Evolutionary conservation across 2,797 vertebrate genomes (phyloP), one percentile per base, ranked within the genome.

Genomic region (Spatula versicolor): DNA sequence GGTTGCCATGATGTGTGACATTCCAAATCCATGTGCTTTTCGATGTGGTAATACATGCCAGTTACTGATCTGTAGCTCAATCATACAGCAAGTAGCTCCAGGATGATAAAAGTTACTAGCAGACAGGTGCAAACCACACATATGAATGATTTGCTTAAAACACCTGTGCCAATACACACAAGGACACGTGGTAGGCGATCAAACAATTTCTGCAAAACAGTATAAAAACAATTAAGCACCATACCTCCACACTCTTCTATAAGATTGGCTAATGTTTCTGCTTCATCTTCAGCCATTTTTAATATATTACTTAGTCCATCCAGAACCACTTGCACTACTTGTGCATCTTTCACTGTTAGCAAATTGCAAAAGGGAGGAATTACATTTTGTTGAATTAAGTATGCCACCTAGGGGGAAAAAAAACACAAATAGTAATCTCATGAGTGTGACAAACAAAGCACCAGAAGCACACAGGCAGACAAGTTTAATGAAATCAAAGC

Each of bases 231-330:
- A 11, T 3, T 10, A 43, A 26, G 21, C 18, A 39, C 78, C 98
- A 81, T 96, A 99, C 99, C 99, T 98, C 99, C 99, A 95, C 99
- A 99, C 97, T 99, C 99, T 97, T 99, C 99, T 96, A 99, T 99
- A 95, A 99, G 98, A 95, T 99, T 99, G 97, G 99, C 99, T 95
- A 99, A 99, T 67, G 98, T 99, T 98, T 99, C 99, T 1, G 99
- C 99, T 97, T 99, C 99, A 28, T 99, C 99, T 84, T 99, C 99
- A 23, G 99, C 99, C 99, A 99, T 99, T 98, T 99, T 99, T 91
- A 99, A 98, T 98, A 99, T 99, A 98, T 99, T 99, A 98, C 99
- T 99, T 97, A 99, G 98, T 89, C 99, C 99, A 63, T 99, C 99
- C 50, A 99, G 98, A 83, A 99, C 99, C 54, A 99, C 99, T 97